Conservation (phyloP, 2,113 vertebrate species). For the Gobiocypris rarus region DNA sequence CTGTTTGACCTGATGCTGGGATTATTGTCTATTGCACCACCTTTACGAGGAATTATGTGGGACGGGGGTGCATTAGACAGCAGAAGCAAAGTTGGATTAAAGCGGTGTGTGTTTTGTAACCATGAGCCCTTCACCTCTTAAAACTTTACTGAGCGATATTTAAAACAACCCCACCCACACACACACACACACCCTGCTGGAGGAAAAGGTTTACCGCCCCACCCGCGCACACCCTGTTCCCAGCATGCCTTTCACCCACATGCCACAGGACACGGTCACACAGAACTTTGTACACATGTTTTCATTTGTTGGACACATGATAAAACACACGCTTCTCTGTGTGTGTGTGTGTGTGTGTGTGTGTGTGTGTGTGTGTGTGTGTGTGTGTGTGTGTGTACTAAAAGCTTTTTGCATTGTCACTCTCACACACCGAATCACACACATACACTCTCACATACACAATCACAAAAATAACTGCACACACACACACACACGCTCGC, state of each 20-base stretch:
- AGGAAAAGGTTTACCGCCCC: conserved; percentile 13
- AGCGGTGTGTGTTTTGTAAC: neutral
- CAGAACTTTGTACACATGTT: conserved; percentile 3
- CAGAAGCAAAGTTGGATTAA: neutral
- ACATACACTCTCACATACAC: no score
- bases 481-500: no score
- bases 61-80: neutral
- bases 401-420: no score
- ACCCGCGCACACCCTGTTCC: conserved; percentile 51
- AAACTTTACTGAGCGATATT: neutral
- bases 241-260: conserved; percentile 46
- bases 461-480: no score
- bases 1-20: neutral
- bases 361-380: no score
- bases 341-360: no score
- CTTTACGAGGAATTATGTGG: neutral
- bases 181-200: conserved; percentile 26
- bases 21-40: neutral
- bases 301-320: neutral
- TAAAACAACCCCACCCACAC: conserved; percentile 27
- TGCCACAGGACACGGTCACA: conserved; percentile 44
- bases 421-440: no score
- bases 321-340: neutral
- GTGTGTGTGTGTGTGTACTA: no score
- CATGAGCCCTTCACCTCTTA: conserved; percentile 27